Evolutionary conservation across 1,140 invertebrate species (phyloP).

Genomic region (Drosophila mayri): DNA sequence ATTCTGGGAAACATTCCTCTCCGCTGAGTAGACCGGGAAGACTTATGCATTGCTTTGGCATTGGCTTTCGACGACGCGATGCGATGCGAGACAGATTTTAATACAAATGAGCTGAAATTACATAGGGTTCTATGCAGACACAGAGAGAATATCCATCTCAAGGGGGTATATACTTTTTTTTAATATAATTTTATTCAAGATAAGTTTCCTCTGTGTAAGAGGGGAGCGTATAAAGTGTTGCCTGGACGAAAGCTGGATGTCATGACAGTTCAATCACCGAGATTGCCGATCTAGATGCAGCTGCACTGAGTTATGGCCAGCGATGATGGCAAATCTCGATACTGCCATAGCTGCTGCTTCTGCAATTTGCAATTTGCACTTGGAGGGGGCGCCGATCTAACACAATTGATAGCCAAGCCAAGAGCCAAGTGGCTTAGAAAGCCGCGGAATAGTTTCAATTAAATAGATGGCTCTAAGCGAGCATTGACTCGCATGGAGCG

Average conservation of each 20-base stretch:
- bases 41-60: conserved; percentile 59
- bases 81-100: conserved; percentile 61
- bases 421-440: conserved; percentile 32
- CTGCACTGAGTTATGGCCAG: conserved; percentile 50
- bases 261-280: conserved; percentile 75
- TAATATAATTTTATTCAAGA: neutral
- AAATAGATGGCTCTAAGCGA: conserved; percentile 24
- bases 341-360: neutral
- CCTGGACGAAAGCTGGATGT: conserved; percentile 57
- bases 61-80: conserved; percentile 2
- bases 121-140: conserved; percentile 37
- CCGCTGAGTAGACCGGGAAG: conserved; percentile 58
- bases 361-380: conserved; percentile 8
- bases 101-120: conserved; percentile 76
- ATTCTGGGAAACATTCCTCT: conserved; percentile 82
- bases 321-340: conserved; percentile 36
- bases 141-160: neutral
- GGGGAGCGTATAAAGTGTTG: conserved; percentile 46
- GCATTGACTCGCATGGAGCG: conserved; percentile 23
- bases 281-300: conserved; percentile 58
- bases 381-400: conserved; percentile 8
- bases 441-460: conserved; percentile 39
- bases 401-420: conserved; percentile 37
- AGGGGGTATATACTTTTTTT: neutral
- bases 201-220: neutral